Evolutionary conservation across 2,888 invertebrate species (phyloP), one percentile per base, ranked within the genome.

Genomic region (Phaonia tiefii): DNA sequence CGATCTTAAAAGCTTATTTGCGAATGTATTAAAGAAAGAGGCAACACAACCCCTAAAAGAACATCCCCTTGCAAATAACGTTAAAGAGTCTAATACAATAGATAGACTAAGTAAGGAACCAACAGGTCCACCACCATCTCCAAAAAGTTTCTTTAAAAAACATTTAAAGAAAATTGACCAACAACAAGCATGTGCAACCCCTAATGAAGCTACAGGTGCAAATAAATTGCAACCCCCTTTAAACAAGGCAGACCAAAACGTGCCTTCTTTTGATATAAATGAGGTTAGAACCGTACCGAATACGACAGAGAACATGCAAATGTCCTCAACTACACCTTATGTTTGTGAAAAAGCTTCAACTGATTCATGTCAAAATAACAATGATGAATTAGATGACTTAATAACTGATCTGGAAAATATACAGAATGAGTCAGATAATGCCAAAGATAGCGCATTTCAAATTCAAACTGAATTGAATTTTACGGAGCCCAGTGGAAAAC

Each of bases 1-100:
- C 20, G 65, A 70, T 56, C 39, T 75, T 1, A 78, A 60, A 31
- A 84, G 84, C 44, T 83, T 84, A 51, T 84, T 84, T 77, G 60
- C 81, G 10, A 84, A 80, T 46, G 84, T 79, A 7, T 46, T 84
- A 44, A 78, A 73, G 17, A 79, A 82, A 26, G 66, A 72, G 25
- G 71, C 20, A 39, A 37, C 13, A 10, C 7, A 46, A n/a, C 11
- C 13, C 5, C 10, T 65, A 10, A 11, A n/a, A 2, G 42, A n/a
- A n/a, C 7, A 22, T 10, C 25, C 1, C 13, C 13, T 0, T 46
- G 54, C n/a, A 13, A 31, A 20, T n/a, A 13, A 2, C 8, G 10
- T 44, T n/a, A 17, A 42, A 44, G 0, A n/a, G 8, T 1, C 4
- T 31, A 1, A 11, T n/a, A 49, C 11, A 5, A 5, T 31, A 31